Conservation (phyloP, 2,797 vertebrate species). For the Sebastes aleutianus region DNA sequence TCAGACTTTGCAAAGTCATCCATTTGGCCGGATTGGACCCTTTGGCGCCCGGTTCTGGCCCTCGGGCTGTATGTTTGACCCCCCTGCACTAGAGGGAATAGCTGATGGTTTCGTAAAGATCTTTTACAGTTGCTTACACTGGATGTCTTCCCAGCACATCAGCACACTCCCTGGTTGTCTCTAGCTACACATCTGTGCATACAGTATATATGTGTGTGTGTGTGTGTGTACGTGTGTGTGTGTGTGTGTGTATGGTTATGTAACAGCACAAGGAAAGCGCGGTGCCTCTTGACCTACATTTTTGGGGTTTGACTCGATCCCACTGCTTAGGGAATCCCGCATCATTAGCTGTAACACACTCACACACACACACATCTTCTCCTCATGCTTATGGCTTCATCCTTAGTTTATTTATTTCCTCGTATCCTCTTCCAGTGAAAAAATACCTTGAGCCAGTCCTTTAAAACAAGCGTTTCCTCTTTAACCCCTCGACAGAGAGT, state of each 20-base stretch:
- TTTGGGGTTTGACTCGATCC: conserved; percentile 35
- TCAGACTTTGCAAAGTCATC: no score
- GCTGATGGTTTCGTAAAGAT: conserved; percentile 13
- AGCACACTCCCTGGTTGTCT: background rate
- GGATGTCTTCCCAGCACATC: conserved; percentile 26
- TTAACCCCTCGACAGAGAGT: conserved; percentile 11
- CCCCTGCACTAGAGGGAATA: background rate
- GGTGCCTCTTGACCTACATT: conserved; percentile 66
- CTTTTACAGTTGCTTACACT: conserved; percentile 22
- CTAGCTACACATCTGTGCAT: background rate
- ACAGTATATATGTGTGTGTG: background rate
- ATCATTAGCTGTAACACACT: conserved; percentile 5
- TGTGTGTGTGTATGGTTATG: conserved; percentile 38
- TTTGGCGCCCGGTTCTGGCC: no score
- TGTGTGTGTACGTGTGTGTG: background rate
- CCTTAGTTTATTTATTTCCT: background rate
- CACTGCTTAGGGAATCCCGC: conserved; percentile 59
- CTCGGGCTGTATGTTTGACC: no score
- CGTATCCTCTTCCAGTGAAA: background rate
- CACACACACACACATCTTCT: background rate
- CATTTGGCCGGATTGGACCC: accelerated
- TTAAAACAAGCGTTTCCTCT: conserved; percentile 4
- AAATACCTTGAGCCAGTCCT: background rate
- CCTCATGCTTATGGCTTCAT: background rate
- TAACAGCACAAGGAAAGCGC: conserved; percentile 44